phyloP scores from a whole-genome alignment of 1,140 invertebrate species.

The Drosophila nigromelanica region DNA sequence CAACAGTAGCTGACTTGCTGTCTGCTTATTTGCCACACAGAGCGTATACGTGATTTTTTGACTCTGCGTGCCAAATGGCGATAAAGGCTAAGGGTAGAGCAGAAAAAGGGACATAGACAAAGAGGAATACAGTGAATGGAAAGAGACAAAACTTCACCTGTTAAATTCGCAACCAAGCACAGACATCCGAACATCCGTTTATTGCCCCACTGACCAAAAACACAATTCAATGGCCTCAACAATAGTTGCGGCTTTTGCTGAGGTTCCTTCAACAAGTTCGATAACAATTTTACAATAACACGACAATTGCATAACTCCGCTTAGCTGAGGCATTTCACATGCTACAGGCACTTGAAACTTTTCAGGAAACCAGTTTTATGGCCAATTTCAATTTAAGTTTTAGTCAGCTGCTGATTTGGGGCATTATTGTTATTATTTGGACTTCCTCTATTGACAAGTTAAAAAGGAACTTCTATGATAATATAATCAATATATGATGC shows the following conservation, averaged over 20 bases:
- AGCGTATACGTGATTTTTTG: slow-evolving; percentile 74
- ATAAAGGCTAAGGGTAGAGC: slow-evolving; percentile 42
- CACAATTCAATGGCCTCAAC: slow-evolving; percentile 1
- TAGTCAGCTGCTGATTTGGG: slow-evolving; percentile 1
- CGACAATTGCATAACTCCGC: slow-evolving; percentile 28
- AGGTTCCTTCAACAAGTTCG: slow-evolving; percentile 31
- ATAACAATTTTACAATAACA: slow-evolving; percentile 21
- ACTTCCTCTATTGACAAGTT: not conserved
- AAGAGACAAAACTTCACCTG: slow-evolving; percentile 21
- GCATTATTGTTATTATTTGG: not conserved
- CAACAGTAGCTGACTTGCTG: slow-evolving; percentile 1
- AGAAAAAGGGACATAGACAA: not conserved
- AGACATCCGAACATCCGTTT: slow-evolving; percentile 13
- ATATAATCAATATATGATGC: not conserved
- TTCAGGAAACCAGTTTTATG: not conserved
- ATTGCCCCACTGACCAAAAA: slow-evolving; percentile 14
- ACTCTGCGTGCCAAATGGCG: slow-evolving; percentile 62
- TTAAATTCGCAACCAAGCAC: slow-evolving; percentile 13
- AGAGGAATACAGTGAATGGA: not conserved
- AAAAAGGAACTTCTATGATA: not conserved
- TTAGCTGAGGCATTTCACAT: slow-evolving; percentile 12
- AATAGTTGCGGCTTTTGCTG: slow-evolving; percentile 16
- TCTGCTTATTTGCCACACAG: slow-evolving; percentile 65
- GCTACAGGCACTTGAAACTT: slow-evolving; percentile 13
- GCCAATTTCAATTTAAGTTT: slow-evolving; percentile 17